Evolutionary conservation across 1,140 invertebrate genomes (phyloP).

Genomic region (Brevipalpus yothersi): DNA sequence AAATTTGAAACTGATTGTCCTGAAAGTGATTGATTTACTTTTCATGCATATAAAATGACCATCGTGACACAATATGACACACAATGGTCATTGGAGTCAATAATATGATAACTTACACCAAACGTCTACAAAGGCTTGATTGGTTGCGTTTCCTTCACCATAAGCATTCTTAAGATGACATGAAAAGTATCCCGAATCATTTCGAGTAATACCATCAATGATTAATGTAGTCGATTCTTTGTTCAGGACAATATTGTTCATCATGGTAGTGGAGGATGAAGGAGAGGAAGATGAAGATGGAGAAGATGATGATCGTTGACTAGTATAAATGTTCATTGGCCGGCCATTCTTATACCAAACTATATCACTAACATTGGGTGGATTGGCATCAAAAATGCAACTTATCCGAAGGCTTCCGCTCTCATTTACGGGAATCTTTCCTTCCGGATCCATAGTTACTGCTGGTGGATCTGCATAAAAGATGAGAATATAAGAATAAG

Average conservation of each 20-base stretch:
- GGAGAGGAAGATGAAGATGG: too few relatives aligned
- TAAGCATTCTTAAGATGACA: constrained; percentile 15
- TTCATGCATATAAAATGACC: too few relatives aligned
- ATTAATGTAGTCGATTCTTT: constrained; percentile 1
- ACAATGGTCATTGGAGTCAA: not conserved
- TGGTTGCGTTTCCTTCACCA: constrained; percentile 15
- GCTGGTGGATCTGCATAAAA: constrained; percentile 13
- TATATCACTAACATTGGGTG: constrained; percentile 14
- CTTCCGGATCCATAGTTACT: constrained; percentile 12
- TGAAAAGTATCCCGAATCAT: constrained; percentile 15
- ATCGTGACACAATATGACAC: not conserved
- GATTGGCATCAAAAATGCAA: constrained; percentile 15
- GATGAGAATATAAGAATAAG: not conserved
- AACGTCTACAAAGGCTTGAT: constrained; percentile 11
- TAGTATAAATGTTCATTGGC: not conserved
- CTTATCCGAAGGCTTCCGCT: constrained; percentile 9
- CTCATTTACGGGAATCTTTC: constrained; percentile 13
- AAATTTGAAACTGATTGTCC: too few relatives aligned
- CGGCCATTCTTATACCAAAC: constrained; percentile 14
- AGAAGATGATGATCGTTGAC: constrained; percentile 4
- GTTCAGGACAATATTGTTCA: not conserved
- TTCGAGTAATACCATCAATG: constrained; percentile 14
- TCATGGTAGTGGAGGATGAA: not conserved
- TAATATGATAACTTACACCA: constrained; percentile 11
- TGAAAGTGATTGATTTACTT: too few relatives aligned